These are phyloP conservation scores for Austrofundulus limnaeus DNA, from an alignment of 2,113 vertebrate genomes.

Conservation along the genomic window DNA sequence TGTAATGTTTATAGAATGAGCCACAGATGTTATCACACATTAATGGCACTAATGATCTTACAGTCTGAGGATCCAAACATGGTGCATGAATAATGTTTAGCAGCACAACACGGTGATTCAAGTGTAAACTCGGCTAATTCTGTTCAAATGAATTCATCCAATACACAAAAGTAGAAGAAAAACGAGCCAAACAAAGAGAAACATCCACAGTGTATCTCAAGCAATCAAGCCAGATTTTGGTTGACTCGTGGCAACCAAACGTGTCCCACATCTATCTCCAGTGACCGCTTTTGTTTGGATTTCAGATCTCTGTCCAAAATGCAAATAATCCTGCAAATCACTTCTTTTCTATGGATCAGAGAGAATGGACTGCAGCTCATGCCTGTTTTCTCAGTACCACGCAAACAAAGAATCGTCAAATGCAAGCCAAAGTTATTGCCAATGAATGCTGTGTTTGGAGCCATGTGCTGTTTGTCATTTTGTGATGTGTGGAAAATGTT, in stretches of 20 bases:
- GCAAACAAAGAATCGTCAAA: neutral
- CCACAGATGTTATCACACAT: constrained; percentile 35
- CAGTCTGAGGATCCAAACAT: constrained; percentile 21
- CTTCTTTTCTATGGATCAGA: constrained; percentile 9
- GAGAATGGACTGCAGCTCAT: constrained; percentile 4
- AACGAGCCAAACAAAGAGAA: neutral
- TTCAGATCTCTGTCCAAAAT: constrained; percentile 16
- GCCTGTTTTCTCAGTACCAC: neutral
- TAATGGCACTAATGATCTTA: constrained; percentile 30
- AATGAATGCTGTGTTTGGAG: neutral
- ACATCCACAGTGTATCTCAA: neutral
- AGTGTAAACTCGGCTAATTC: neutral
- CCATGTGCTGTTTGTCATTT: neutral
- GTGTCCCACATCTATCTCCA: constrained; percentile 28
- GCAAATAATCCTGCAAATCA: constrained; percentile 24
- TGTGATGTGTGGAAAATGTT: too few species aligned
- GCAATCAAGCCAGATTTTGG: constrained; percentile 3
- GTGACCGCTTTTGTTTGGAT: constrained; percentile 38
- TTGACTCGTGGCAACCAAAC: constrained; percentile 10
- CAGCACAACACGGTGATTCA: neutral
- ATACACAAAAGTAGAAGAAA: neutral
- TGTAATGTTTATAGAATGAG: constrained; percentile 37
- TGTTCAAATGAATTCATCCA: neutral
- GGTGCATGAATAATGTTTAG: constrained; percentile 2
- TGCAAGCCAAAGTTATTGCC: neutral